Percentiles rank a stretch among this genome's conserved stretches.
These are phyloP conservation scores for Lutjanus erythropterus DNA, from an alignment of 2,113 vertebrate genomes.

Conservation along the genomic window DNA sequence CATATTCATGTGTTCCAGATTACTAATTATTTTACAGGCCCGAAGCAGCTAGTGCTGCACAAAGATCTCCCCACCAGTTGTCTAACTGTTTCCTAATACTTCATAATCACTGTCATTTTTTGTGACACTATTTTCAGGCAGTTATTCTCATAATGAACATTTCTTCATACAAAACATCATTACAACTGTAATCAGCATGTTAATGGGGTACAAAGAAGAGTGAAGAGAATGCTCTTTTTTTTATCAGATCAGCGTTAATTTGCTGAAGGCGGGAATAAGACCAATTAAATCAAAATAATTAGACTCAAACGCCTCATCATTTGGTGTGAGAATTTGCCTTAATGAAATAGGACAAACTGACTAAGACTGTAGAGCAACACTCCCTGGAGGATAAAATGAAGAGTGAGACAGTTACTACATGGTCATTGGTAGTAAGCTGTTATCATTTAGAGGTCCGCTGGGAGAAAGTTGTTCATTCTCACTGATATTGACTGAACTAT, in stretches of 20 bases:
- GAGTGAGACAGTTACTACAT: not conserved
- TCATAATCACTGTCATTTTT: constrained; percentile 55
- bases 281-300: constrained; percentile 74
- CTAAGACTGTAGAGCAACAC: not conserved
- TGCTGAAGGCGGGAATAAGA: constrained; percentile 53
- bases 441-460: constrained; percentile 10
- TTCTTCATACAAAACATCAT: constrained; percentile 63
- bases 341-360: constrained; percentile 47
- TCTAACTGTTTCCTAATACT: constrained; percentile 19
- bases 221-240: constrained; percentile 40
- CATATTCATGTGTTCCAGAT: not conserved
- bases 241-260: constrained; percentile 53
- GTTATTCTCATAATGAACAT: constrained; percentile 61
- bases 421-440: not conserved
- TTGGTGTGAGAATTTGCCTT: constrained; percentile 49
- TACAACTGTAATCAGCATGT: constrained; percentile 59
- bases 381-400: constrained; percentile 9
- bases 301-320: constrained; percentile 55
- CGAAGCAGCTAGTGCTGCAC: not conserved
- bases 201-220: constrained; percentile 48
- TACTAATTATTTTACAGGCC: not conserved
- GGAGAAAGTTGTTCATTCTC: constrained; percentile 24
- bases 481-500: constrained; percentile 14
- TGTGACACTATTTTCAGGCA: constrained; percentile 46
- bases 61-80: not conserved